Conservation (phyloP, 2,113 vertebrate genomes). For the Zapornia atra region DNA sequence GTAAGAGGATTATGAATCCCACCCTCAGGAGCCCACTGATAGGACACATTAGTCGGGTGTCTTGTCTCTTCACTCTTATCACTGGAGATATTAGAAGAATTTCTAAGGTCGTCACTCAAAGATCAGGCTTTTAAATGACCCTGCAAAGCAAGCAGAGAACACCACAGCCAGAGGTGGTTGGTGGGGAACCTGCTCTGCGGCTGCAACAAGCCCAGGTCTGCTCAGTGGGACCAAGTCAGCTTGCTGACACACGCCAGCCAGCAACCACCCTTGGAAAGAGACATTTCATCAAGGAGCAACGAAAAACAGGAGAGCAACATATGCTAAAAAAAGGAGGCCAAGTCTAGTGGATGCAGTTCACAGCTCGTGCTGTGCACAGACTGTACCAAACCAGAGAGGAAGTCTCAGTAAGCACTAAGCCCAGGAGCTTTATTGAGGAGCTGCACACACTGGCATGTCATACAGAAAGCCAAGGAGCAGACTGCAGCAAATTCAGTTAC, state of each 20-base stretch:
- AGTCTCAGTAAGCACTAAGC: neutral
- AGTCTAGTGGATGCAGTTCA: neutral
- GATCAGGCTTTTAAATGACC: neutral
- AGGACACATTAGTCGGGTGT: neutral
- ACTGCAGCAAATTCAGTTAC: neutral
- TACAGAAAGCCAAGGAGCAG: neutral
- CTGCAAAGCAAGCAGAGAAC: neutral
- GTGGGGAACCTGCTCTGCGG: neutral
- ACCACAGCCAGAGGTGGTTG: neutral
- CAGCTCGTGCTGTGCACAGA: neutral
- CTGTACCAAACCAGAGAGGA: neutral
- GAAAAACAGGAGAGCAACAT: neutral
- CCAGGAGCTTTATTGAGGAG: neutral
- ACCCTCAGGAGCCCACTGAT: neutral
- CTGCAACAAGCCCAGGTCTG: neutral
- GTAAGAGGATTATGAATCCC: constrained; percentile 23
- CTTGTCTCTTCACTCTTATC: neutral
- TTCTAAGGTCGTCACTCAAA: neutral
- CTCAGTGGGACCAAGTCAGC: neutral
- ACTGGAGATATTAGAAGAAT: neutral
- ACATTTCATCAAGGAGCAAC: neutral
- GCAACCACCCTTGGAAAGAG: neutral
- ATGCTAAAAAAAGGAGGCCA: neutral
- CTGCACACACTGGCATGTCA: neutral
- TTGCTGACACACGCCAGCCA: neutral